phyloP scores from a whole-genome alignment of 2,888 invertebrate genomes.

The Salticus scenicus region DNA sequence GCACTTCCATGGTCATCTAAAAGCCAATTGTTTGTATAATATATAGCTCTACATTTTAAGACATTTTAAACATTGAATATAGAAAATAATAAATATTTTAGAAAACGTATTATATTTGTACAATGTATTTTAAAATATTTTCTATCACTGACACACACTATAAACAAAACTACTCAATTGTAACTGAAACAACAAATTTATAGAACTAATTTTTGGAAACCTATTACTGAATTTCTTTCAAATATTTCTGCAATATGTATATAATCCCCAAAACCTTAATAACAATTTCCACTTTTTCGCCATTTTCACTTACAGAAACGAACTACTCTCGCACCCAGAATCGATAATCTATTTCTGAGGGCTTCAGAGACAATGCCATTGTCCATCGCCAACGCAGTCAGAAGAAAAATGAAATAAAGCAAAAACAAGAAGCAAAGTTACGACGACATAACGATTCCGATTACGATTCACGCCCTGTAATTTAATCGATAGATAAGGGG shows the following conservation, averaged over 20 bases:
- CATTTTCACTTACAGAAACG: constrained; percentile 49
- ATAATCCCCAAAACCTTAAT: not conserved
- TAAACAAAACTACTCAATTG: no score
- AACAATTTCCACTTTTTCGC: constrained; percentile 15
- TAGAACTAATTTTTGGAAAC: no score
- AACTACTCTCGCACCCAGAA: constrained; percentile 8
- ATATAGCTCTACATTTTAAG: no score
- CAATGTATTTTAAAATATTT: no score
- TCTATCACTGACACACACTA: no score
- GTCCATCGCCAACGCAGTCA: constrained; percentile 23
- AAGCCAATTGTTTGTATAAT: no score
- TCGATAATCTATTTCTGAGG: constrained; percentile 65
- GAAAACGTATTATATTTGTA: no score
- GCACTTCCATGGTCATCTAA: no score
- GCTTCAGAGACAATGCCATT: constrained; percentile 36
- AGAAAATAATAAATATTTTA: no score
- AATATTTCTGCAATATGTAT: not conserved
- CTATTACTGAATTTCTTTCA: no score
- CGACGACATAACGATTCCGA: constrained; percentile 49
- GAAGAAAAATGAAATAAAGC: constrained; percentile 14
- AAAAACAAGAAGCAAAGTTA: constrained; percentile 15
- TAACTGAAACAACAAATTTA: no score
- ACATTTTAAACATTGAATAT: no score
- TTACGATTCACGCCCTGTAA: constrained; percentile 53
- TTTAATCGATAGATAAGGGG: constrained; percentile 45